phyloP scores from a whole-genome alignment of 2,113 vertebrate genomes.

The Rissa tridactyla region DNA sequence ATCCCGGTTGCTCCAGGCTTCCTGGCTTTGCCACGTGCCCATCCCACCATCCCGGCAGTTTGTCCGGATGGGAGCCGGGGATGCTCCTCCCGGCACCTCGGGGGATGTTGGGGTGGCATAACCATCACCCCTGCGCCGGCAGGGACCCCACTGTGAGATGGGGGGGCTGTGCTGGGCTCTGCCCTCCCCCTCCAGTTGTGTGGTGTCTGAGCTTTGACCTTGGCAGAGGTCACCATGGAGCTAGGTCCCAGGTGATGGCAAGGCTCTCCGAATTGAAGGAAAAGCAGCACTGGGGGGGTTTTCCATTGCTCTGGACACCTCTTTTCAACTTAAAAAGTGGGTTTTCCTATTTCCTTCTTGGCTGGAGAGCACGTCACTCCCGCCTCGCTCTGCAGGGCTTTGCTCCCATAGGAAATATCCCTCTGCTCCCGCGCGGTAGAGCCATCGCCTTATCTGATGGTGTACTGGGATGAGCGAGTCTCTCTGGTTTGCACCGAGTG shows the following conservation, averaged over 20 bases:
- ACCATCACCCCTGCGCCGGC: fast-evolving
- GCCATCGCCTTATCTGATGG: not conserved
- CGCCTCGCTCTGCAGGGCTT: fast-evolving
- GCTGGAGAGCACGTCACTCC: not conserved
- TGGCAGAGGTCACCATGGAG: conserved; percentile 36
- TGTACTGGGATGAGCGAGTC: not conserved
- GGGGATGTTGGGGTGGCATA: not conserved
- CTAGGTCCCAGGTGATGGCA: not conserved
- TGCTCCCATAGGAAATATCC: not conserved
- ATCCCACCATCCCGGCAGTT: not conserved
- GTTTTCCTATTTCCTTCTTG: not conserved
- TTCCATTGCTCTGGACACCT: not conserved
- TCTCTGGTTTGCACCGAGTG: not conserved
- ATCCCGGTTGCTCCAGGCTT: not conserved
- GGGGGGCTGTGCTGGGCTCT: not conserved
- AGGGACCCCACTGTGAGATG: fast-evolving
- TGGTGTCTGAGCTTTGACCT: conserved; percentile 27
- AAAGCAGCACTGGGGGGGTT: fast-evolving
- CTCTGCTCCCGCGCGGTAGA: not conserved
- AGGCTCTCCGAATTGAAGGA: not conserved
- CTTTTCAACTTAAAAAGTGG: not conserved
- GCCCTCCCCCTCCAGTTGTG: fast-evolving
- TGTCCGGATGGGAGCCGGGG: not conserved
- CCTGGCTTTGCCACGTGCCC: fast-evolving
- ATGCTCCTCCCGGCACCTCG: not conserved